These are phyloP conservation scores for Bombus consobrinus DNA, from an alignment of 1,140 invertebrate genomes.

Conservation along the genomic window DNA sequence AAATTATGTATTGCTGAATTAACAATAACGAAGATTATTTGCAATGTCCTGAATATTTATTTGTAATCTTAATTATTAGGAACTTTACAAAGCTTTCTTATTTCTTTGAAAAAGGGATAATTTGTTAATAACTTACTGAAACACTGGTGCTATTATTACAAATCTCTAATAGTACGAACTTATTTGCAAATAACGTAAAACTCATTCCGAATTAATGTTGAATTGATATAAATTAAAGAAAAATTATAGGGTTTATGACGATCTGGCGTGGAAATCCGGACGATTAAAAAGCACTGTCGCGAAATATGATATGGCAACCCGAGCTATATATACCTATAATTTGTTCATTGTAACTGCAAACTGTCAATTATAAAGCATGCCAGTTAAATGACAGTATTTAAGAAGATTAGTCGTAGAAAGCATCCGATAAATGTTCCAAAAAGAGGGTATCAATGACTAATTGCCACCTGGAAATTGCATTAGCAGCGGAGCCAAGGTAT, in stretches of 20 bases:
- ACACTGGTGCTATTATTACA: neutral
- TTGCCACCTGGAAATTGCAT: slow-evolving; percentile 45
- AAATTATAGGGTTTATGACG: neutral
- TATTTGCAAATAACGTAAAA: neutral
- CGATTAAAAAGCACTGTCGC: neutral
- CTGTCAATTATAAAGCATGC: neutral
- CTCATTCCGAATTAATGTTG: neutral
- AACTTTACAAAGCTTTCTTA: too few species aligned
- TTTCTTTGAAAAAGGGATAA: neutral
- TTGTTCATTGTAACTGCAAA: slow-evolving; percentile 16
- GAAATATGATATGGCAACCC: neutral
- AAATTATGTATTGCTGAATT: too few species aligned
- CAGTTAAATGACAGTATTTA: neutral
- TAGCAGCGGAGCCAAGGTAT: neutral
- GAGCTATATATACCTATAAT: slow-evolving; percentile 20
- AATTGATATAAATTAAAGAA: neutral
- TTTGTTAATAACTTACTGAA: neutral
- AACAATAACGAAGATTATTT: too few species aligned
- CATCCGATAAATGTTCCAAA: slow-evolving; percentile 7
- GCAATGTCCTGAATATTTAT: too few species aligned
- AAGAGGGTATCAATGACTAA: slow-evolving; percentile 41
- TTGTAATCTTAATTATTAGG: too few species aligned
- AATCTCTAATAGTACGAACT: neutral
- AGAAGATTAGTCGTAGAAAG: slow-evolving; percentile 9
- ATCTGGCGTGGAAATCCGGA: neutral